phyloP scores from a whole-genome alignment of 2,888 invertebrate species.

The Ceriagrion tenellum region DNA sequence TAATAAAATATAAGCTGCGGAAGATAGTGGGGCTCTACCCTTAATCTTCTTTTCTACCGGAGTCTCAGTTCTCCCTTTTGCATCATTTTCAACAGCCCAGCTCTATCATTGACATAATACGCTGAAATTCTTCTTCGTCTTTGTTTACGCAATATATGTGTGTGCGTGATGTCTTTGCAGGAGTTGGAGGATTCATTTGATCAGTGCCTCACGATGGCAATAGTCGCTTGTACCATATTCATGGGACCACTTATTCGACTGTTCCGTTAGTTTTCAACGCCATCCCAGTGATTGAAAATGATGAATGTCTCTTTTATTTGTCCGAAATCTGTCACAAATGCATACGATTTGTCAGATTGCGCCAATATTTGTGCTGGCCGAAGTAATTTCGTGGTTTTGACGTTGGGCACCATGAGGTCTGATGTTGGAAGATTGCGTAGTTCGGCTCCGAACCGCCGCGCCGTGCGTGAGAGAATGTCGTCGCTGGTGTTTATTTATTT shows the following conservation, averaged over 20 bases:
- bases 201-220: no score
- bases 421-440: neutral
- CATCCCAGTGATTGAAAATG: neutral
- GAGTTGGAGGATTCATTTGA: no score
- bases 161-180: no score
- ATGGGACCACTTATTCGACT: neutral
- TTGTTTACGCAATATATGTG: no score
- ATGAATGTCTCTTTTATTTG: neutral
- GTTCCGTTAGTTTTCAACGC: neutral
- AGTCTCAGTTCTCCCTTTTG: no score
- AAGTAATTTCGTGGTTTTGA: neutral
- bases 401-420: neutral
- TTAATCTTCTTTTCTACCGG: no score
- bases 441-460: neutral
- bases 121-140: no score
- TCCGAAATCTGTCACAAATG: neutral
- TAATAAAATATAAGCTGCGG: no score
- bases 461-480: slow-evolving; percentile 23
- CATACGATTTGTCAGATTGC: neutral
- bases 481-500: slow-evolving; percentile 7
- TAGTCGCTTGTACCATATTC: neutral
- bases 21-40: no score
- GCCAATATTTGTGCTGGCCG: neutral
- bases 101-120: no score
- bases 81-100: no score